phyloP scores from a whole-genome alignment of 2,797 vertebrate genomes.

The Rhodeus uyekii region DNA sequence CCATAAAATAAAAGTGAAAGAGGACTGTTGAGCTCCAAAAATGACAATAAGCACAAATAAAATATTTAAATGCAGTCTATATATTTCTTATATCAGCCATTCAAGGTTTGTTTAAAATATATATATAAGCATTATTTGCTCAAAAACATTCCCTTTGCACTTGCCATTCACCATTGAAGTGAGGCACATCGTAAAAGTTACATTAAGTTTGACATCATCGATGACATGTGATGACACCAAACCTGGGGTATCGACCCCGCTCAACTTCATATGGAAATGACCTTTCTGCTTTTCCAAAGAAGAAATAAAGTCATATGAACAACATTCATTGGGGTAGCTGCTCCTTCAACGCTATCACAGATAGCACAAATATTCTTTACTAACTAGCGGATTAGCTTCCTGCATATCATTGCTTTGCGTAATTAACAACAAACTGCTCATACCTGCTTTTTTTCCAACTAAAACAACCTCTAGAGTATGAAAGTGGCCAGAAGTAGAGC shows the following conservation, averaged over 20 bases:
- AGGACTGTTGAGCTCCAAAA: background rate
- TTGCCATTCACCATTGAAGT: background rate
- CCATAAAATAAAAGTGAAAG: background rate
- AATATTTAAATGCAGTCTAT: background rate
- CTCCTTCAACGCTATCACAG: background rate
- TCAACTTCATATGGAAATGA: background rate
- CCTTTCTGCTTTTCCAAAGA: background rate
- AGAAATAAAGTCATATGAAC: background rate
- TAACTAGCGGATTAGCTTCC: background rate
- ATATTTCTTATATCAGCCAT: background rate
- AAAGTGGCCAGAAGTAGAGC: background rate
- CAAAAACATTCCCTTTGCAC: background rate
- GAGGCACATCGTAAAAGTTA: background rate
- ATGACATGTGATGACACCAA: background rate
- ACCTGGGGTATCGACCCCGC: background rate
- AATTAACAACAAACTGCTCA: background rate
- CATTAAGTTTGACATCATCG: background rate
- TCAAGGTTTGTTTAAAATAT: too few relatives aligned
- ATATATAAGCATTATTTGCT: background rate
- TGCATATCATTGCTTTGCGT: background rate
- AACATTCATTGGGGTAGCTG: background rate
- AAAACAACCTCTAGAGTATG: slow-evolving; percentile 5
- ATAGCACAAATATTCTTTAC: background rate
- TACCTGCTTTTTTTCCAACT: background rate
- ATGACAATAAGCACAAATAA: background rate